phyloP scores from a whole-genome alignment of 2,797 vertebrate genomes.

The Semotilus atromaculatus region DNA sequence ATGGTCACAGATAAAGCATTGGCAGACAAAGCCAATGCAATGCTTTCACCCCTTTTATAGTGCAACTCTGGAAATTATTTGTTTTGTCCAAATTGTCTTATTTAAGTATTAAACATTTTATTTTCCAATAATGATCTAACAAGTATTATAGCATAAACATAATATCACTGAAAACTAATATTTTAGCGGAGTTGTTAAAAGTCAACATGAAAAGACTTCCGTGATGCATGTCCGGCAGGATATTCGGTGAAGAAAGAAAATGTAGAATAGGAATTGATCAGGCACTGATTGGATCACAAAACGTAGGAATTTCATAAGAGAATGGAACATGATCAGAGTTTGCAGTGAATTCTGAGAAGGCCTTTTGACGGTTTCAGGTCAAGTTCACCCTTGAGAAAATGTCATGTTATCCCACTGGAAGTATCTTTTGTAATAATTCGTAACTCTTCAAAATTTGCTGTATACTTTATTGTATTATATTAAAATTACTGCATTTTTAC shows the following conservation, averaged over 20 bases:
- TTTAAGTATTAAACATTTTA: neutral
- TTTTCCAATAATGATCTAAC: neutral
- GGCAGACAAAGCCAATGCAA: slow-evolving; percentile 42
- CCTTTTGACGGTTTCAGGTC: neutral
- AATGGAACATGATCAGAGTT: neutral
- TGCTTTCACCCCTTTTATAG: slow-evolving; percentile 52
- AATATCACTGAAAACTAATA: neutral
- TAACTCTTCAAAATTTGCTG: neutral
- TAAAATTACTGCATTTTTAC: neutral
- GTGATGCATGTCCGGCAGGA: neutral
- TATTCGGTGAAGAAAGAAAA: neutral
- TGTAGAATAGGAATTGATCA: neutral
- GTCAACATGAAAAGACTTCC: neutral
- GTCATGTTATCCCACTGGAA: neutral
- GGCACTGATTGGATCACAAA: neutral
- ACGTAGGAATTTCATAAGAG: neutral
- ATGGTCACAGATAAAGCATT: slow-evolving; percentile 33
- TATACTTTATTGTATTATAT: neutral
- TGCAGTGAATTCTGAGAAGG: neutral
- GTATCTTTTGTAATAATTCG: neutral
- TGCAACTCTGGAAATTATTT: slow-evolving; percentile 27
- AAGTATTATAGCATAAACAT: neutral
- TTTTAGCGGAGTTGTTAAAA: neutral
- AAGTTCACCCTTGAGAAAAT: neutral
- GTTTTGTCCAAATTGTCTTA: neutral